Conservation (phyloP, 92 coral and sea anemone species). For the Desmophyllum pertusum region DNA sequence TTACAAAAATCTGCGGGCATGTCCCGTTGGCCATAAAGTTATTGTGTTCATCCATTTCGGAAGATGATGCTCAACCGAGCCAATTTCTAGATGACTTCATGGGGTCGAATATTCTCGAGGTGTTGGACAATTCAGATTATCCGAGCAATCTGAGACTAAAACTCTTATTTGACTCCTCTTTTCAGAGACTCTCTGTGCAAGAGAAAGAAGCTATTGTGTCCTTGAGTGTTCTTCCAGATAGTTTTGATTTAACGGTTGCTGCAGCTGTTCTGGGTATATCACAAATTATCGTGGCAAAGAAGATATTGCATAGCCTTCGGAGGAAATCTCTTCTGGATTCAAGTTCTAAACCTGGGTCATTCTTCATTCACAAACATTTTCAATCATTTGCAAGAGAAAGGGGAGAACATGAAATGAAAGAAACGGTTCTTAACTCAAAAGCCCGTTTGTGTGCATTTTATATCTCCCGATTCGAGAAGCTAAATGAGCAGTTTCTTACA, state of each 20-base stretch:
- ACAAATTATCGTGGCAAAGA: neutral
- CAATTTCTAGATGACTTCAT: neutral
- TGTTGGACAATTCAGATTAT: neutral
- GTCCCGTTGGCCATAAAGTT: no score
- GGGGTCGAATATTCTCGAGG: neutral
- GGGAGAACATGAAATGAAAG: neutral
- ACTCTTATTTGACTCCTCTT: neutral
- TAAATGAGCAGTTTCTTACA: neutral
- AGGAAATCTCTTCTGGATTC: neutral
- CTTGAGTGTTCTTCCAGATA: slow-evolving; percentile 6
- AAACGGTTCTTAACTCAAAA: neutral
- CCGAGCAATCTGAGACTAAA: neutral
- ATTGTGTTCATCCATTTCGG: neutral
- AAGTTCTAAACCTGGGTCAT: neutral
- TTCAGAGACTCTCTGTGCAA: neutral
- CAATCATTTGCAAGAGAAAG: neutral
- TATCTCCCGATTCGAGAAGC: neutral
- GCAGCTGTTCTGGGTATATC: slow-evolving; percentile 1
- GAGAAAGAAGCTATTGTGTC: neutral
- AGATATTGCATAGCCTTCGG: neutral
- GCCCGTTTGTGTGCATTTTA: neutral
- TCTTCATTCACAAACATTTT: neutral
- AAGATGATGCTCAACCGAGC: neutral
- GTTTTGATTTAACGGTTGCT: neutral
- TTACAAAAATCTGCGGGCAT: no score